A percentile compares a stretch with the other conserved stretches of the same genome.
These are phyloP conservation scores for Amphipyra berbera DNA, from an alignment of 2,888 invertebrate species.

Conservation along the genomic window DNA sequence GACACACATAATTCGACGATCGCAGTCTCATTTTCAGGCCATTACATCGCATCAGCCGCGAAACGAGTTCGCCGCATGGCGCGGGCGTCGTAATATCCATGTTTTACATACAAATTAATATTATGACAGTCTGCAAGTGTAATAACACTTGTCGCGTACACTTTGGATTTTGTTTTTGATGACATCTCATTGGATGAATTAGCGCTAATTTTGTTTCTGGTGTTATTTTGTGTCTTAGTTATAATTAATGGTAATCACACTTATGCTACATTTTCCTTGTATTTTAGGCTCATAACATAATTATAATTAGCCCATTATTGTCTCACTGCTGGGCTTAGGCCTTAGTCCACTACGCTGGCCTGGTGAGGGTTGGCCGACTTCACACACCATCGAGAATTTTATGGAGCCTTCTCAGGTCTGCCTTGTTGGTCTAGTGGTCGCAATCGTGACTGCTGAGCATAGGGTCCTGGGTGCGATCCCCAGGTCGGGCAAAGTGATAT, in stretches of 20 bases:
- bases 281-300: not conserved
- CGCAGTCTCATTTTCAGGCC: constrained; percentile 71
- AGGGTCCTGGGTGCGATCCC: too few species aligned
- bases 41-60: constrained; percentile 64
- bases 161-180: constrained; percentile 42
- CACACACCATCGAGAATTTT: too few species aligned
- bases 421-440: too few species aligned
- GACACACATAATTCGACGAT: constrained; percentile 49
- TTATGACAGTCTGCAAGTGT: constrained; percentile 57
- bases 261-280: not conserved
- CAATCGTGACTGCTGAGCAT: too few species aligned
- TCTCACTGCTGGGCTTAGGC: too few species aligned
- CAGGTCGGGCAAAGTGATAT: too few species aligned
- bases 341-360: too few species aligned
- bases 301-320: too few species aligned
- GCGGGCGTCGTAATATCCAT: constrained; percentile 55
- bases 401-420: too few species aligned
- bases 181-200: constrained; percentile 12
- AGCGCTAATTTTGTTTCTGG: constrained; percentile 6
- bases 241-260: not conserved
- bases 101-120: constrained; percentile 65
- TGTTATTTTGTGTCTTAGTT: constrained; percentile 17
- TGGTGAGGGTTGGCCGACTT: too few species aligned
- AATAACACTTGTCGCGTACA: constrained; percentile 46
- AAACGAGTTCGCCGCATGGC: constrained; percentile 61